A percentile compares a stretch with the other conserved stretches of the same genome.
phyloP scores from a whole-genome alignment of 2,888 invertebrate genomes.

The Diarsia brunnea region DNA sequence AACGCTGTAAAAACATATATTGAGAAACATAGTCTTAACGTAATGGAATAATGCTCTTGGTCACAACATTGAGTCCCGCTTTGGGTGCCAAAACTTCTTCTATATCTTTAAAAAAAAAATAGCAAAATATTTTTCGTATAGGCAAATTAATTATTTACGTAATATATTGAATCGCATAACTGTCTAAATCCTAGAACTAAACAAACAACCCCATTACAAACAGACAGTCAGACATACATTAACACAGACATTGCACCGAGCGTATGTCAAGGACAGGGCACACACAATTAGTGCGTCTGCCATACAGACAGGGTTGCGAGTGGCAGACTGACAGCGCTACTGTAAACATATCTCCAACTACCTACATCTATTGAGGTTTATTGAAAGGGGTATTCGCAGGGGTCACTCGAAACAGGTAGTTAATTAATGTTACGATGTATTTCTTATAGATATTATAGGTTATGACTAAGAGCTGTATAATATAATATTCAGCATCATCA shows the following conservation, averaged over 20 bases:
- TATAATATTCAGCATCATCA: background rate
- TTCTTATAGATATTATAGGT: background rate
- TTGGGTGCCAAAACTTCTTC: constrained; percentile 6
- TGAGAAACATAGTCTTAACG: background rate
- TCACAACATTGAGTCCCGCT: background rate
- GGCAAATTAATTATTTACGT: background rate
- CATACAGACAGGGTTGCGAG: constrained; percentile 24
- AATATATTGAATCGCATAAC: background rate
- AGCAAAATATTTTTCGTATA: no score
- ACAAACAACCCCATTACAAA: constrained; percentile 30
- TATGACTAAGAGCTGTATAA: background rate
- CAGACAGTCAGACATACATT: constrained; percentile 28
- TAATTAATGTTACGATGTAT: constrained; percentile 8
- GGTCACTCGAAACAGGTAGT: constrained; percentile 10
- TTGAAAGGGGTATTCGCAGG: constrained; percentile 5
- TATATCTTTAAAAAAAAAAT: no score
- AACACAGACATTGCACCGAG: constrained; percentile 31
- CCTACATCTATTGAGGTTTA: constrained; percentile 29
- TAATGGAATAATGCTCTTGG: background rate
- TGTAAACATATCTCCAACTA: constrained; percentile 35
- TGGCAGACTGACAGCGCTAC: constrained; percentile 40
- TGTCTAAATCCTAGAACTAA: background rate
- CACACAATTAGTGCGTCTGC: constrained; percentile 52
- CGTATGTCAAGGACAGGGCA: constrained; percentile 51
- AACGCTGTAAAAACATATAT: background rate